phyloP scores from a whole-genome alignment of 2,888 invertebrate species.

The Limenitis camilla region DNA sequence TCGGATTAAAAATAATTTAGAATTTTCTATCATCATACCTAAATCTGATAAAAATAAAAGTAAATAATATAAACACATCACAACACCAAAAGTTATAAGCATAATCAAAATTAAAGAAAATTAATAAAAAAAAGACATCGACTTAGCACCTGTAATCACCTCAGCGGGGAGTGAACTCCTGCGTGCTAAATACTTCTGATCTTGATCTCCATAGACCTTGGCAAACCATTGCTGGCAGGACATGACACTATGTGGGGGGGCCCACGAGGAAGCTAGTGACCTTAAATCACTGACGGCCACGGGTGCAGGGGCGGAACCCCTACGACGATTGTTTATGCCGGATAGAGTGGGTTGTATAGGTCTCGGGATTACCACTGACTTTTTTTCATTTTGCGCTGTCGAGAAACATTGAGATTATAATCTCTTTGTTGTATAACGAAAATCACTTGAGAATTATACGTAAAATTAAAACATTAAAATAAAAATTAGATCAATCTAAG shows the following conservation, averaged over 20 bases:
- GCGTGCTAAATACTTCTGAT: constrained; percentile 38
- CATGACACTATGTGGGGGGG: constrained; percentile 33
- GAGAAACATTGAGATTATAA: too few relatives aligned
- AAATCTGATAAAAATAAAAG: not conserved
- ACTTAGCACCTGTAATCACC: constrained; percentile 59
- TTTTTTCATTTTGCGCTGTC: constrained; percentile 39
- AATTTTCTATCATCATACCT: too few relatives aligned
- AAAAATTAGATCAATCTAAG: too few relatives aligned
- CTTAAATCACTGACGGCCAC: constrained; percentile 41
- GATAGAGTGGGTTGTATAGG: constrained; percentile 43
- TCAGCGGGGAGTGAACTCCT: constrained; percentile 62
- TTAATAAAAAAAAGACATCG: constrained; percentile 33
- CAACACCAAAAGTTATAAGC: constrained; percentile 16
- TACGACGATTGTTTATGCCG: constrained; percentile 42
- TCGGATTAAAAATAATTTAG: too few relatives aligned
- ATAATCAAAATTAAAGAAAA: constrained; percentile 26
- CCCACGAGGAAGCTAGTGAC: constrained; percentile 32
- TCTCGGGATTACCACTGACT: constrained; percentile 35
- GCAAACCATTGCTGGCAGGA: constrained; percentile 51
- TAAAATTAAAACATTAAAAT: too few relatives aligned
- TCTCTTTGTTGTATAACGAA: too few relatives aligned
- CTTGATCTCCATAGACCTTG: constrained; percentile 36
- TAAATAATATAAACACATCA: constrained; percentile 2
- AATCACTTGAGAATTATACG: too few relatives aligned
- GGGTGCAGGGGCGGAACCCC: constrained; percentile 56